Evolutionary conservation across 1,140 invertebrate genomes (phyloP).

Genomic region (Euschistus heros): DNA sequence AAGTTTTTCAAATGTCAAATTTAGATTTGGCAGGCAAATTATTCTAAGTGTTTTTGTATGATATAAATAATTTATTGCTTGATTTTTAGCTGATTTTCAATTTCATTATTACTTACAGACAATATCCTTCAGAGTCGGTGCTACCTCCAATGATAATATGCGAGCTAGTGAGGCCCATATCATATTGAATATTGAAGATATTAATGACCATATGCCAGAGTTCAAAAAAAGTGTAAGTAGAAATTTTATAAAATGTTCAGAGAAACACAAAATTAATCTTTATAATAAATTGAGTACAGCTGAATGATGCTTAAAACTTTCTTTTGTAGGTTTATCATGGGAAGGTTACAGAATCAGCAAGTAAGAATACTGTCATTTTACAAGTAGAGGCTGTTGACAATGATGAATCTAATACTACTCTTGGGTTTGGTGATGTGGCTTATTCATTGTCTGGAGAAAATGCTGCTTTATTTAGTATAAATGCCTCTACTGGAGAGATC

Average conservation of each 20-base stretch:
- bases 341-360: slow-evolving; percentile 55
- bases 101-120: slow-evolving; percentile 35
- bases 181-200: slow-evolving; percentile 56
- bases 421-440: slow-evolving; percentile 54
- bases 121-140: slow-evolving; percentile 58
- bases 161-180: slow-evolving; percentile 52
- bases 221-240: slow-evolving; percentile 50
- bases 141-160: slow-evolving; percentile 54
- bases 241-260: not conserved
- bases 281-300: not conserved
- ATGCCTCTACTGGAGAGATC: slow-evolving; percentile 53
- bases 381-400: slow-evolving; percentile 57
- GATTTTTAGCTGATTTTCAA: slow-evolving; percentile 17
- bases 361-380: slow-evolving; percentile 53
- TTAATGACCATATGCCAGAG: slow-evolving; percentile 68
- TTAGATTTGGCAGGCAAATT: too few relatives aligned
- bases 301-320: slow-evolving; percentile 14
- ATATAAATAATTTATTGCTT: not conserved
- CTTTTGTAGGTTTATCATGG: slow-evolving; percentile 50
- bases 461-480: slow-evolving; percentile 56
- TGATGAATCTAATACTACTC: slow-evolving; percentile 50
- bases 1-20: too few relatives aligned
- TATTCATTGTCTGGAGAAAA: slow-evolving; percentile 61
- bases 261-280: not conserved
- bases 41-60: not conserved